Conservation (phyloP, 2,888 invertebrate genomes). For the Cyclophora albipunctata region DNA sequence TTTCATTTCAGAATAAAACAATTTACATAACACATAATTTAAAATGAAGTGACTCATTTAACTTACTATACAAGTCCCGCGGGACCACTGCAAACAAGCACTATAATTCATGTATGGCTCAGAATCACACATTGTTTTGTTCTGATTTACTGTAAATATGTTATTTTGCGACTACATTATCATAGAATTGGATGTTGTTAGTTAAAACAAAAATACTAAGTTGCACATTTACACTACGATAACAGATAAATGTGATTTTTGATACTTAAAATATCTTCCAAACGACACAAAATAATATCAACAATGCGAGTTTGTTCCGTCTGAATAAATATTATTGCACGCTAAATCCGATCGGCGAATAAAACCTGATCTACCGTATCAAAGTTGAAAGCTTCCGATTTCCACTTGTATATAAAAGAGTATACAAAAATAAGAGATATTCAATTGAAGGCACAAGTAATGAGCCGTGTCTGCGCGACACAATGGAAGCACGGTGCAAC, state of each 20-base stretch:
- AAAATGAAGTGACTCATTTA: slow-evolving; percentile 68
- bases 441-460: slow-evolving; percentile 47
- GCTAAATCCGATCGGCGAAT: slow-evolving; percentile 16
- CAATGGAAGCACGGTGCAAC: slow-evolving; percentile 38
- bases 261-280: slow-evolving; percentile 15
- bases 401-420: too few relatives aligned
- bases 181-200: slow-evolving; percentile 47
- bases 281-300: slow-evolving; percentile 20
- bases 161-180: slow-evolving; percentile 45
- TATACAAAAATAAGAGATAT: too few relatives aligned
- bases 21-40: slow-evolving; percentile 74
- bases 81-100: slow-evolving; percentile 26
- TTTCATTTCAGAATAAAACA: slow-evolving; percentile 72
- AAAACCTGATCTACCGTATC: slow-evolving; percentile 18
- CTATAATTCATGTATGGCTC: slow-evolving; percentile 31
- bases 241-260: slow-evolving; percentile 24
- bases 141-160: slow-evolving; percentile 33
- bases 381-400: slow-evolving; percentile 8
- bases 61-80: slow-evolving; percentile 58
- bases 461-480: slow-evolving; percentile 43
- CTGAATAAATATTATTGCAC: slow-evolving; percentile 25
- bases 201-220: slow-evolving; percentile 40
- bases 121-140: slow-evolving; percentile 37
- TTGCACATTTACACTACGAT: slow-evolving; percentile 30
- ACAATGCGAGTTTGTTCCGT: slow-evolving; percentile 22